Conservation (phyloP, 2,888 invertebrate genomes). For the Hololepta plana region DNA sequence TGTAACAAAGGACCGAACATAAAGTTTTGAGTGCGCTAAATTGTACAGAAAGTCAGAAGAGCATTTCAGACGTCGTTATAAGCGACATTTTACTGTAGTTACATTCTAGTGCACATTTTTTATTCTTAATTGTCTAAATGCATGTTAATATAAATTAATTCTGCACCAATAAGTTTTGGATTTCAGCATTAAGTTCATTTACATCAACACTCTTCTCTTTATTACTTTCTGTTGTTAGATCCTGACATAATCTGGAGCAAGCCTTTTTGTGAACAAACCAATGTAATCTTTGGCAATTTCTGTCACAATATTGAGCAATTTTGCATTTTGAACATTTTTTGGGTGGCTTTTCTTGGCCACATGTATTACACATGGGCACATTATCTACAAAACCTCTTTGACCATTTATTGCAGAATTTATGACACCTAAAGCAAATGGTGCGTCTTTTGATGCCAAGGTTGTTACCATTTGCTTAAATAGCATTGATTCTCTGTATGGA, state of each 20-base stretch:
- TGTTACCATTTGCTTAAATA: constrained; percentile 72
- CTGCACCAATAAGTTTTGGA: too few species aligned
- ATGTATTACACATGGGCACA: constrained; percentile 60
- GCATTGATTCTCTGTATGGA: constrained; percentile 74
- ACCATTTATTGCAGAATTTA: constrained; percentile 73
- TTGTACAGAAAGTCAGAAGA: too few species aligned
- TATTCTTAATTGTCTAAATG: too few species aligned
- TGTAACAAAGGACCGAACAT: too few species aligned
- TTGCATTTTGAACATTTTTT: constrained; percentile 94
- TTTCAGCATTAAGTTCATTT: not conserved
- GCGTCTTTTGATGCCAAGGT: constrained; percentile 49
- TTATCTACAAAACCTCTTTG: constrained; percentile 59
- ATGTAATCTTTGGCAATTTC: constrained; percentile 84
- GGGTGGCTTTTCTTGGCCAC: constrained; percentile 73
- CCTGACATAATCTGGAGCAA: constrained; percentile 42
- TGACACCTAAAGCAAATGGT: constrained; percentile 48
- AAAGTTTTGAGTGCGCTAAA: too few species aligned
- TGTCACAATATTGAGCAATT: constrained; percentile 82
- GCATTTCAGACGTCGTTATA: too few species aligned
- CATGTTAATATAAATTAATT: too few species aligned
- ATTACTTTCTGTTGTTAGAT: too few species aligned
- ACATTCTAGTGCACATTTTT: too few species aligned
- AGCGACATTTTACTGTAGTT: too few species aligned
- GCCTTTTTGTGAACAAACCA: constrained; percentile 84
- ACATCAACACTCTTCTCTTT: constrained; percentile 1